Percentiles rank a stretch among this genome's conserved stretches.
Conservation (phyloP, 2,113 vertebrate genomes). For the Esox niger region DNA sequence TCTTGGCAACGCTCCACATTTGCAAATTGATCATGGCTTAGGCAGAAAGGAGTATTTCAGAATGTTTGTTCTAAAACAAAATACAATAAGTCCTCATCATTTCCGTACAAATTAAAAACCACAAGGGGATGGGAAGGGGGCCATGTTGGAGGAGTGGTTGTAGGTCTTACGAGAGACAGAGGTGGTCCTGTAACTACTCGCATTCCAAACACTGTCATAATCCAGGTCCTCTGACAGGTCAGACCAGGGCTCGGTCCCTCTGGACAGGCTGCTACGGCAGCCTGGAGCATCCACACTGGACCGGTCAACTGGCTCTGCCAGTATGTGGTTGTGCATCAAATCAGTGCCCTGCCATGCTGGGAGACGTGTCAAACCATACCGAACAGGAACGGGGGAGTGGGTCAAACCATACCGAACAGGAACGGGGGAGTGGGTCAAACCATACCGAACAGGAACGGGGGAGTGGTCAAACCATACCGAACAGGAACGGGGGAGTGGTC, state of each 20-base stretch:
- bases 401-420: slow-evolving; percentile 2
- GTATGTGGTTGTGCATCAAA: slow-evolving; percentile 99
- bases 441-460: slow-evolving; percentile 1
- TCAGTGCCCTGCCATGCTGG: slow-evolving; percentile 99
- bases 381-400: not conserved
- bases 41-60: no score
- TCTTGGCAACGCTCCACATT: no score
- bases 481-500: not conserved
- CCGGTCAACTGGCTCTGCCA: slow-evolving; percentile 86
- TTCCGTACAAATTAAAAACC: not conserved
- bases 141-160: slow-evolving; percentile 85
- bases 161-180: slow-evolving; percentile 93
- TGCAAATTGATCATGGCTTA: no score
- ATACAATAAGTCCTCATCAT: no score
- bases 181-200: slow-evolving; percentile 95
- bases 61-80: no score
- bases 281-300: slow-evolving; percentile 84
- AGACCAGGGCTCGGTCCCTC: slow-evolving; percentile 82
- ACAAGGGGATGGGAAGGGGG: slow-evolving; percentile 58
- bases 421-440: slow-evolving; percentile 6
- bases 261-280: slow-evolving; percentile 85
- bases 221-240: slow-evolving; percentile 98
- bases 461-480: not conserved
- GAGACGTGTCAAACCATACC: slow-evolving; percentile 56
- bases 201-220: slow-evolving; percentile 99